Evolutionary conservation across 1,140 invertebrate genomes (phyloP).

Genomic region (Saxidomus purpurata): DNA sequence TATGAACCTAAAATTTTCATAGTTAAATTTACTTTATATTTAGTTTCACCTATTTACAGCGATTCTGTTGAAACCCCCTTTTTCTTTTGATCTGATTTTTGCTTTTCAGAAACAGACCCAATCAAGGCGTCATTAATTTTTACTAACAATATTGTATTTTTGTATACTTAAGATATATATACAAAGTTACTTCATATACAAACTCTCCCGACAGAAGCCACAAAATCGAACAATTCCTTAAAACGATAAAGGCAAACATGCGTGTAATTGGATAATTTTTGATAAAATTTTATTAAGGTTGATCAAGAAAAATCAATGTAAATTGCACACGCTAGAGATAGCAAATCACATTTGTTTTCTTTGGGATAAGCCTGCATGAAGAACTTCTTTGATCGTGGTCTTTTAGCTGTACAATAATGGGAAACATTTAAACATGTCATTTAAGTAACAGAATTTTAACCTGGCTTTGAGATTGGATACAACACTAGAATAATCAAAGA

Average conservation of each 20-base stretch:
- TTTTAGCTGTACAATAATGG: background rate
- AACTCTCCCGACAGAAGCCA: background rate
- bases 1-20: no score
- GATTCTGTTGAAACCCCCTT: no score
- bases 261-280: constrained; percentile 48
- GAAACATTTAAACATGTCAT: background rate
- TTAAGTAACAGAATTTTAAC: background rate
- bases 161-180: no score
- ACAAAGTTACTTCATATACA: no score
- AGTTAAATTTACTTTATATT: no score
- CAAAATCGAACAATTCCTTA: background rate
- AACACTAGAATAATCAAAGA: no score
- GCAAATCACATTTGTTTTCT: constrained; percentile 30
- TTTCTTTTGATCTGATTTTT: no score
- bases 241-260: constrained; percentile 34
- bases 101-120: no score
- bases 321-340: constrained; percentile 34
- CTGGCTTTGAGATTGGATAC: no score
- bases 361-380: constrained; percentile 13
- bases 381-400: constrained; percentile 27
- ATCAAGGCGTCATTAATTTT: no score
- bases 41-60: no score
- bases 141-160: no score
- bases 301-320: constrained; percentile 43
- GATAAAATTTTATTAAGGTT: constrained; percentile 40